A percentile compares a stretch with the other conserved stretches of the same genome.
Conservation (phyloP, 2,113 vertebrate species). For the Meles meles region DNA sequence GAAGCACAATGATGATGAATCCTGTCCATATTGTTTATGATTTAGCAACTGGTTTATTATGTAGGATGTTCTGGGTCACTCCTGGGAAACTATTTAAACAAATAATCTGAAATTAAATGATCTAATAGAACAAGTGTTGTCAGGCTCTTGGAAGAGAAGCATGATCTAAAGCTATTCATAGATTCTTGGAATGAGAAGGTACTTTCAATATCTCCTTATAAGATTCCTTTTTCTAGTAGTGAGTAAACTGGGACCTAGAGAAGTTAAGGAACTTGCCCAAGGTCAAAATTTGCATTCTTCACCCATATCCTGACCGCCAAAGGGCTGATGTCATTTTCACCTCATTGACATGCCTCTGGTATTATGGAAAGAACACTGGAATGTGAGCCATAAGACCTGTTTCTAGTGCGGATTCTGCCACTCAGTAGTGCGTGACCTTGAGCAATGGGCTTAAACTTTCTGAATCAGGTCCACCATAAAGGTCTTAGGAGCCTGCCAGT, state of each 20-base stretch:
- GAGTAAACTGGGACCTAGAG: background rate
- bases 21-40: slow-evolving; percentile 62
- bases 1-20: slow-evolving; percentile 51
- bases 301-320: background rate
- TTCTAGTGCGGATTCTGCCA: background rate
- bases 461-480: background rate
- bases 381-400: background rate
- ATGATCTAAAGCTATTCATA: slow-evolving; percentile 58
- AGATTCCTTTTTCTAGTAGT: slow-evolving; percentile 12
- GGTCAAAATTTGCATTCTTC: slow-evolving; percentile 30
- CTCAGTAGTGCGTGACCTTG: background rate
- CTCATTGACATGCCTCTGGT: background rate
- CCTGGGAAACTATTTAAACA: slow-evolving; percentile 73
- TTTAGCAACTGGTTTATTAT: slow-evolving; percentile 71
- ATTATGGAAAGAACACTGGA: background rate
- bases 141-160: slow-evolving; percentile 66
- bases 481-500: background rate
- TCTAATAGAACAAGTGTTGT: slow-evolving; percentile 73
- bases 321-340: background rate
- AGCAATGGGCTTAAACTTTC: background rate
- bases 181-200: slow-evolving; percentile 51
- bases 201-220: slow-evolving; percentile 23
- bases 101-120: slow-evolving; percentile 68
- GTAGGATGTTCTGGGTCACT: slow-evolving; percentile 65
- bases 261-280: background rate